Percentiles rank a stretch among this genome's conserved stretches.
Conservation (phyloP, 2,113 vertebrate species). For the Hyaena hyaena region DNA sequence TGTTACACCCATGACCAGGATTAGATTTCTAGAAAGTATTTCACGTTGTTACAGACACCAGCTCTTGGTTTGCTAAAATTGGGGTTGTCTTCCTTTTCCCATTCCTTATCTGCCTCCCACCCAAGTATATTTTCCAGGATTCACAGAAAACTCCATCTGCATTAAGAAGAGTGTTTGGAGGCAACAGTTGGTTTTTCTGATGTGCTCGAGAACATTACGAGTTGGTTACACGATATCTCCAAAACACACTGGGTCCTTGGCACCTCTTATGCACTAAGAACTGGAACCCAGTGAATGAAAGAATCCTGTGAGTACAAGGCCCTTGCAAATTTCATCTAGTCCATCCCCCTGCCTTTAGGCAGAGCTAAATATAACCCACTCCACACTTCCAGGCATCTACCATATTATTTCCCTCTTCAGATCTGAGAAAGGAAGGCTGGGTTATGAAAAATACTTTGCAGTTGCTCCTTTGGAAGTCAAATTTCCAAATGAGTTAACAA, state of each 20-base stretch:
- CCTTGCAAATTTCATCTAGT: neutral
- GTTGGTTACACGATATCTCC: neutral
- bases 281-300: neutral
- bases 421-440: slow-evolving; percentile 2
- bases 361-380: neutral
- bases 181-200: neutral
- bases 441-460: slow-evolving; percentile 51
- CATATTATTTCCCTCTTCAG: neutral
- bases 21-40: neutral
- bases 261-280: neutral
- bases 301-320: neutral
- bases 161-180: neutral
- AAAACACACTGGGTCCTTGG: neutral
- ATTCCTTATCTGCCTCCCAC: neutral
- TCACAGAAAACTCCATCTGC: neutral
- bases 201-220: neutral
- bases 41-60: neutral
- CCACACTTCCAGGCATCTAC: neutral
- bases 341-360: neutral
- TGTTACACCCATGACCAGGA: neutral
- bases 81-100: neutral
- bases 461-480: slow-evolving; percentile 68
- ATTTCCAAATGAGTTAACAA: slow-evolving; percentile 61
- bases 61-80: neutral
- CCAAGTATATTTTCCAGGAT: neutral